phyloP scores from a whole-genome alignment of 2,797 vertebrate genomes.

The Artibeus lituratus region DNA sequence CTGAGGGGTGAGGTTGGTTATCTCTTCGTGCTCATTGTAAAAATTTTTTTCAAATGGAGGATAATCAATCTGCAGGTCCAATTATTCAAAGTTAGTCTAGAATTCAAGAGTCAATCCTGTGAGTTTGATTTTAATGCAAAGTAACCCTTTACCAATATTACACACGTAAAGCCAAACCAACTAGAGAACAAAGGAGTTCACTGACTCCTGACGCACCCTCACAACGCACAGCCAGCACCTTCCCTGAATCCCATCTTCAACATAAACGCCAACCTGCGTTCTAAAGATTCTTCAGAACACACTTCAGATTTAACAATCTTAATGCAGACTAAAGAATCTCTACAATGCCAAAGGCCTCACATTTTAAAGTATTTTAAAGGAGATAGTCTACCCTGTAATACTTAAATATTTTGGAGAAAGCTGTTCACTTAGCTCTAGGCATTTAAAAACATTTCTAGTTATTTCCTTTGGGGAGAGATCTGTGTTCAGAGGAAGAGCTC shows the following conservation, averaged over 20 bases:
- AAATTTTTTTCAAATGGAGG: conserved; percentile 99
- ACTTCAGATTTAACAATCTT: neutral
- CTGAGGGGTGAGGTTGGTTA: conserved; percentile 88
- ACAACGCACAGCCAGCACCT: neutral
- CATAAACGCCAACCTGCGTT: neutral
- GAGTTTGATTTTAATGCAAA: conserved; percentile 64
- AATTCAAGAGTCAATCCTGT: conserved; percentile 59
- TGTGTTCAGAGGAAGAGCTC: neutral
- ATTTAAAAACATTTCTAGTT: conserved; percentile 38
- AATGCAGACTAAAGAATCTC: neutral
- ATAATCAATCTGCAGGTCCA: conserved; percentile 92
- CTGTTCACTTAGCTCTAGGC: neutral
- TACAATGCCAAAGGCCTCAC: neutral
- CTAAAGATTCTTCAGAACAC: neutral
- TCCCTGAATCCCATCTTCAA: neutral
- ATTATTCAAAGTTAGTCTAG: conserved; percentile 76
- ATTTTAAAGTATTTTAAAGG: neutral
- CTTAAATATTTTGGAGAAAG: conserved; percentile 11
- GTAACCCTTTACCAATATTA: conserved; percentile 59
- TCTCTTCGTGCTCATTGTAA: conserved; percentile 96
- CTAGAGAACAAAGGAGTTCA: conserved; percentile 55
- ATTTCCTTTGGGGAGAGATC: neutral
- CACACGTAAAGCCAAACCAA: conserved; percentile 47
- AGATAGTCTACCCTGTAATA: neutral
- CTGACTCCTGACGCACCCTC: neutral